phyloP scores from a whole-genome alignment of 1,140 invertebrate species.

The Papilio machaon region DNA sequence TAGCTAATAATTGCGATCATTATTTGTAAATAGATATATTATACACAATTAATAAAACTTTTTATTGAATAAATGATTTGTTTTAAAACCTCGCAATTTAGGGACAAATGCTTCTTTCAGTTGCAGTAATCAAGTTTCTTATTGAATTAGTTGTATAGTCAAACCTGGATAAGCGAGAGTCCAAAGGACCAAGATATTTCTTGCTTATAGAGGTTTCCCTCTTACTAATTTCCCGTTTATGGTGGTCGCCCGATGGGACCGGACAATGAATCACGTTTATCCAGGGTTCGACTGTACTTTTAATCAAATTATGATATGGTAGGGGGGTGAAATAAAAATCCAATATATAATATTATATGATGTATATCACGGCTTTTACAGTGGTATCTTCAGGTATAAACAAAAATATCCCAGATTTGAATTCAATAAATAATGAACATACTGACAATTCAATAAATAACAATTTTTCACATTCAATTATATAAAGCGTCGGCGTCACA shows the following conservation, averaged over 20 bases:
- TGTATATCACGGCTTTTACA: slow-evolving; percentile 81
- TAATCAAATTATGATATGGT: background rate
- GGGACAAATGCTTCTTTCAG: background rate
- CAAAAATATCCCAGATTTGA: slow-evolving; percentile 79
- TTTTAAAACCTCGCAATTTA: background rate
- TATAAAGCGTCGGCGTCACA: slow-evolving; percentile 72
- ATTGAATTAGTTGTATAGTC: too few species aligned
- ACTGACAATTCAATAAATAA: slow-evolving; percentile 79
- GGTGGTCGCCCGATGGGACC: too few species aligned
- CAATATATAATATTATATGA: slow-evolving; percentile 78
- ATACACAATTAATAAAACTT: slow-evolving; percentile 32
- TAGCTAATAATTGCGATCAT: slow-evolving; percentile 47
- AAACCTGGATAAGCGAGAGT: too few species aligned
- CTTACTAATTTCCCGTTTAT: too few species aligned
- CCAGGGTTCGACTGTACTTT: too few species aligned
- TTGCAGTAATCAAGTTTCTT: background rate
- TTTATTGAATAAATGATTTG: too few species aligned
- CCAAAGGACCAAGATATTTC: too few species aligned
- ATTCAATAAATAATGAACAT: slow-evolving; percentile 78
- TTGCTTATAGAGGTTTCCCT: too few species aligned
- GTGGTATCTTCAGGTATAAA: slow-evolving; percentile 79
- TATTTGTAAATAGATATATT: slow-evolving; percentile 55
- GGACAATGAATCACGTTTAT: too few species aligned
- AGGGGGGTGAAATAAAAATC: slow-evolving; percentile 66
- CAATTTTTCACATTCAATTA: slow-evolving; percentile 74